A percentile compares a stretch with the other conserved stretches of the same genome.
phyloP scores from a whole-genome alignment of 2,888 invertebrate genomes.

The Brassicogethes aeneus region DNA sequence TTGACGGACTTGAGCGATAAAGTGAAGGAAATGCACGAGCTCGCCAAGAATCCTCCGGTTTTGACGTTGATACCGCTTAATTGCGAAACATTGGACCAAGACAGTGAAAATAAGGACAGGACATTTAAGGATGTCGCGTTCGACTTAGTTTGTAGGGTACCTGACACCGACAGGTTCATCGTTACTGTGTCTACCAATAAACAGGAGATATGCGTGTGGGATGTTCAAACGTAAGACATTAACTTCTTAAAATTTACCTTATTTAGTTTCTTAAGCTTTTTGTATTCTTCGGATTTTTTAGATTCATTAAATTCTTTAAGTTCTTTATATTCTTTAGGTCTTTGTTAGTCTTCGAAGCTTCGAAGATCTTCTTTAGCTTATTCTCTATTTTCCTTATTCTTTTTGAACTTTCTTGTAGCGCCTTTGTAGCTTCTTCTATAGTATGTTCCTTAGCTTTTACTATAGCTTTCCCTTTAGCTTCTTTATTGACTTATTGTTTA shows the following conservation, averaged over 20 bases:
- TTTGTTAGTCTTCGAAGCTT: no score
- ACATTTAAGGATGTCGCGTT: slow-evolving; percentile 39
- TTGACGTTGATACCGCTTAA: slow-evolving; percentile 53
- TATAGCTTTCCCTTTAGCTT: no score
- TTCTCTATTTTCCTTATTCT: no score
- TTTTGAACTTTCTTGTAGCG: no score
- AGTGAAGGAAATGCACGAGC: slow-evolving; percentile 40
- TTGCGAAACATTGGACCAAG: slow-evolving; percentile 20
- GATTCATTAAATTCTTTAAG: no score
- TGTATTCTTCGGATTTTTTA: no score
- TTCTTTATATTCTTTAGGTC: no score
- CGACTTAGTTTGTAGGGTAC: slow-evolving; percentile 55
- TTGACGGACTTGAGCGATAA: slow-evolving; percentile 26
- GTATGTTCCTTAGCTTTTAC: no score
- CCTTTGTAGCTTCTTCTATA: no score
- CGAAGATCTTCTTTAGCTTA: no score
- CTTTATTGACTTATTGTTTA: no score
- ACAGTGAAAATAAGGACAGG: slow-evolving; percentile 15
- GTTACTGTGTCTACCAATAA: slow-evolving; percentile 65
- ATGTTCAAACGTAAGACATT: slow-evolving; percentile 49
- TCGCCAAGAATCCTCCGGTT: slow-evolving; percentile 48
- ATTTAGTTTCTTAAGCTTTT: no score
- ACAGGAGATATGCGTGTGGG: slow-evolving; percentile 77
- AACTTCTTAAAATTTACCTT: neutral
- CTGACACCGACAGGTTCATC: slow-evolving; percentile 59